Base-by-base conservation (phyloP, 2,888 invertebrate species). In the Electrophaes corylata region DNA sequence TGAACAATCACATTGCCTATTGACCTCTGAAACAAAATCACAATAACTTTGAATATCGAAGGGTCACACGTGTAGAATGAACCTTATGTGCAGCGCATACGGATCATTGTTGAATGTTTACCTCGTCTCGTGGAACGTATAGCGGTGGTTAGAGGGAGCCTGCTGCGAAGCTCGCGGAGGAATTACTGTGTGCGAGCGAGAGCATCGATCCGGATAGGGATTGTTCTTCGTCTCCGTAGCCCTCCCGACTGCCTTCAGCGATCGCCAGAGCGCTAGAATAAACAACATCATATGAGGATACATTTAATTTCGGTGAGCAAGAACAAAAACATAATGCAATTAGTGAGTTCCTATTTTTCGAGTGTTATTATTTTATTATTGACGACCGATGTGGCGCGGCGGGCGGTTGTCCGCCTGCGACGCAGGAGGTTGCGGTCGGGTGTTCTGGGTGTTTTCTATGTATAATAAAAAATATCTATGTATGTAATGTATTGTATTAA, bases 131-230 rank as follows among this genome's bases (percentile, higher is more conserved):
- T 48, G 51, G 58, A 58, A 46, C 50, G 50, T 51, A 29, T 39
- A 18, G 51, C 35, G 51, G 56, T 31, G 50, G 40, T 92, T 94
- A 94, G 81, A 94, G 94, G 89, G 94, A 95, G 88, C 95, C 95
- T 81, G 96, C 96, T 76, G 96, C 96, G 92, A 97, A 97, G 92
- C 96, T 96, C 79, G 96, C 96, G 76, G 97, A 97, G 91, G 97
- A 98, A 94, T 97, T 97, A 94, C 97, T 97, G 93, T 97, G 97
- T 70, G 97, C 97, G 88, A 98, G 94, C 92, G 98, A 98, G 79
- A 97, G 93, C 96, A 98, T 97, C 74, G 98, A 98, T 76, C 98
- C 98, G 60, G 98, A 97, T 72, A 98, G 94, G 81, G 97, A 97
- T 79, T 96, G 96, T 86, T 98, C 98, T 85, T 97, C 97, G 73